Evolutionary conservation across 2,113 vertebrate species (phyloP), one percentile per base, ranked within the genome.

Genomic region (Sorex fumeus): DNA sequence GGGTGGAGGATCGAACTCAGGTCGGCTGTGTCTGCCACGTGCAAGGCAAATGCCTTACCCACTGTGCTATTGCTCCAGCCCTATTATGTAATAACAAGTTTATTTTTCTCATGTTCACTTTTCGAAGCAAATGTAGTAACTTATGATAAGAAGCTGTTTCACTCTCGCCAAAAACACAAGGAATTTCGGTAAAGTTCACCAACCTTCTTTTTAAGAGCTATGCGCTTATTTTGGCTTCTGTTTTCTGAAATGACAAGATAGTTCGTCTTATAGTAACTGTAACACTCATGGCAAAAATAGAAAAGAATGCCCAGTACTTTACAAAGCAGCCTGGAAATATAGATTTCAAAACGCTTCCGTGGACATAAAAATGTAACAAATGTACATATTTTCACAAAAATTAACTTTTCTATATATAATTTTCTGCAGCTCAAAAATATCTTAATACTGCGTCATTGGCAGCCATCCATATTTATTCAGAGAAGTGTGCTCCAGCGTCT

Each of bases 171-270:
- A 57, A 27, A 76, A 7, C 23, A 10, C 19, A 60, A 13, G 47
- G 0, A 47, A 57, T 53, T 77, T 7, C 0, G 28, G 0, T 30
- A n/a, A 77, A 74, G 28, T 78, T 82, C 79, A 64, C n/a, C 12
- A 30, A 2, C 11, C 43, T 87, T 53, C 40, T 53, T 90, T 64
- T 50, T 76, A 36, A 40, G 71, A 16, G 19, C 19, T 30, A 10
- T 62, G 6, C 53, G 34, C 2, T 70, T 82, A 86, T 43, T 90
- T 53, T 69, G 67, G 72, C 90, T 87, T 83, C 27, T 32, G 57
- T 86, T 94, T 91, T 75, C 72, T 60, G 71, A 72, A 91, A 87
- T 45, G 8, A 86, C 86, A 76, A 72, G 18, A 40, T 78, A 47
- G 15, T 87, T 87, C 69, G 62, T 87, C 62, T 60, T 78, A n/a